Evolutionary conservation across 23 tunicate genomes (phyloP), one percentile per base, ranked within the genome.

Genomic region (Phallusia fumigata): DNA sequence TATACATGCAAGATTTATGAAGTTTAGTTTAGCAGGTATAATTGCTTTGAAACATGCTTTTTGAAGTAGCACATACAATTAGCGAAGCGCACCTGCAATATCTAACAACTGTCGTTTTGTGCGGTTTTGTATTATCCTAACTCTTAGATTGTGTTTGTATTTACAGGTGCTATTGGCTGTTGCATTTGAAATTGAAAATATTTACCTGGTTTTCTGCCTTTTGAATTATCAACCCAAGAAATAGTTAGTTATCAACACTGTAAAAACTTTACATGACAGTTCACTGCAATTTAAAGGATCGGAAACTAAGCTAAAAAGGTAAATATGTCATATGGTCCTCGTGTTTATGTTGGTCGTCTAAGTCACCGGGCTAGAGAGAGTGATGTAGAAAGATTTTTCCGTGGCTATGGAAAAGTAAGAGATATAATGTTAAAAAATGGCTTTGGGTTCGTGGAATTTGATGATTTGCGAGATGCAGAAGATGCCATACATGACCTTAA

Each of bases 381-480:
- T 81, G 98, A 94, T 78, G 90, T 94, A 10, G 98, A 94, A 22
- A 73, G 87, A 18, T 94, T 94, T 86, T 94, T 94, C 52, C 90
- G 92, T 0, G 98, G 98, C 6, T 94, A 85, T 80, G 98, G 98
- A 32, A 86, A 85, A 75, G 76, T 94, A 33, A 76, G 82, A 26
- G 98, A 94, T 36, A 82, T 94, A 15, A 94, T 94, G 98, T 65
- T 94, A 65, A 94, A 94, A 65, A 94, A 94, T 84, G 98, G 98
- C 31, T 94, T 85, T 80, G 93, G 98, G 35, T 94, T 94, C 78
- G 94, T 94, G 33, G 93, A 88, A 74, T 94, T 94, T 79, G 98
- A 94, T 31, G 98, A 94, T 69, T 72, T 65, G 69, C 82, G 98
- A 26, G 98, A 94, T 78, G 98, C 98, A 19, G 95, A 94, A 44